Evolutionary conservation across 2,797 vertebrate species (phyloP), one percentile per base, ranked within the genome.

Genomic region (Sarcophilus harrisii): DNA sequence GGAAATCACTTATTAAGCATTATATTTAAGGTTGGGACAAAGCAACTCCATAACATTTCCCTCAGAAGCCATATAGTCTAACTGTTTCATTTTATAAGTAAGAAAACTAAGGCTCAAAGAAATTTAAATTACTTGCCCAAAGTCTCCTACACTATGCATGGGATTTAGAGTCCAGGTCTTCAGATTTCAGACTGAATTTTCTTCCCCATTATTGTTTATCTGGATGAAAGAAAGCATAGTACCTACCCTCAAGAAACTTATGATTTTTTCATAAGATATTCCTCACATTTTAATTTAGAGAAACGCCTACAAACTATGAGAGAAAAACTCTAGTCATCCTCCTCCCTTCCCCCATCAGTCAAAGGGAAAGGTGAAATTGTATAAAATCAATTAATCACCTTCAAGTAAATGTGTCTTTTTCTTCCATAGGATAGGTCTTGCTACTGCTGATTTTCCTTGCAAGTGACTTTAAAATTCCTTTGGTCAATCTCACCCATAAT

Each of bases 271-370:
- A 87, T 49, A 27, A 87, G 3, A 87, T 87, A 45, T 27, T 81
- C 38, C 55, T 87, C 28, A 14, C 12, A 49, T 60, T 93, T 95
- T 95, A 16, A 94, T 73, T 94, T 93, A 57, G 28, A 3, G 12
- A 81, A 95, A 94, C 91, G 4, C 0, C 30, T 14, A 66, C 30
- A 5, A 92, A 45, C 18, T 49, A 94, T 14, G 91, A 49, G 58
- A 55, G 10, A 89, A 24, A n/a, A 93, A 52, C 6, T 58, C 81
- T 57, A 8, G 81, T 24, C 0, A 90, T 12, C 24, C 54, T 28
- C 6, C 30, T 57, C 62, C 45, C 32, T 14, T 0, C 0, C n/a
- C 58, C 45, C 27, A 27, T 58, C 57, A 57, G 1, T 93, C 27
- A 38, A 55, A 91, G 11, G 52, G 30, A 55, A 90, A 93, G 55